Conservation (phyloP, 2,113 vertebrate genomes). For the Tinamus guttatus region DNA sequence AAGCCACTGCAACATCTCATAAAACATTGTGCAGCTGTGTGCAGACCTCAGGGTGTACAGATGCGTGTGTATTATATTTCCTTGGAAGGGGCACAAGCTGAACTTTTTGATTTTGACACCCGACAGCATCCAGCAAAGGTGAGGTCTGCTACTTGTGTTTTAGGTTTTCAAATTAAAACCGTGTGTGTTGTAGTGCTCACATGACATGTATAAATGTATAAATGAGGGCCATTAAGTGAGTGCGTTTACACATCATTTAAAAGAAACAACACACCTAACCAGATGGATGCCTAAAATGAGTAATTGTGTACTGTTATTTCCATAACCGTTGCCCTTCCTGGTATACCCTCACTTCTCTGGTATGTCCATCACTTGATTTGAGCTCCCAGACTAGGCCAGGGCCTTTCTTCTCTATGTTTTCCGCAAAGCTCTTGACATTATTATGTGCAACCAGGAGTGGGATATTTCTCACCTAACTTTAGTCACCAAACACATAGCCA, state of each 20-base stretch:
- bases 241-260: conserved; percentile 71
- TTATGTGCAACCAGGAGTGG: background rate
- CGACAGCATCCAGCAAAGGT: conserved; percentile 67
- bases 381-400: background rate
- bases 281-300: conserved; percentile 56
- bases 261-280: conserved; percentile 67
- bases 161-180: conserved; percentile 65
- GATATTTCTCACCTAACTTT: background rate
- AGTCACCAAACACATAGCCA: background rate
- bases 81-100: conserved; percentile 69
- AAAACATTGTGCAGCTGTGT: conserved; percentile 72
- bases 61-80: conserved; percentile 69
- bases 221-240: conserved; percentile 62
- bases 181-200: conserved; percentile 63
- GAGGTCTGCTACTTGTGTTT: conserved; percentile 74
- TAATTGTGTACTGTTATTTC: conserved; percentile 56
- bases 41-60: conserved; percentile 71
- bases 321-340: conserved; percentile 22
- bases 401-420: background rate
- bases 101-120: conserved; percentile 69
- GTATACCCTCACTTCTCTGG: conserved; percentile 8
- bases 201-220: conserved; percentile 63
- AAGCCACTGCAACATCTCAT: conserved; percentile 75
- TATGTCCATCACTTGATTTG: conserved; percentile 34
- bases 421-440: background rate